Percentiles rank a stretch among this genome's conserved stretches.
These are phyloP conservation scores for Ditula angustiorana DNA, from an alignment of 2,888 invertebrate genomes.

Conservation along the genomic window DNA sequence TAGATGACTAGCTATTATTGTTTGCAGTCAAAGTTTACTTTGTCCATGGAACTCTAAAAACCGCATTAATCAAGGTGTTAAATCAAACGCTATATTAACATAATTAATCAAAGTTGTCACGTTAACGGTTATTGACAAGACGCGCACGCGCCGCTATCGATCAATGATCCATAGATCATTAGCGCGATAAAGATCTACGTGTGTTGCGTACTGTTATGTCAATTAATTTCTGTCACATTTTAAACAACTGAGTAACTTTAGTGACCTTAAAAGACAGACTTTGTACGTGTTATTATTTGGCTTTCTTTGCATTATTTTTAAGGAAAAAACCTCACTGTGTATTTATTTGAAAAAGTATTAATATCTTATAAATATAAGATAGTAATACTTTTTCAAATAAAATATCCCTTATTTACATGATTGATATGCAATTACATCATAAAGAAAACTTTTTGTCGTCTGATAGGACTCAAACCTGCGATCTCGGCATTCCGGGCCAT, in stretches of 20 bases:
- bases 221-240: constrained; percentile 17
- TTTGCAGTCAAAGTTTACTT: neutral
- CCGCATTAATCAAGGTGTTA: constrained; percentile 15
- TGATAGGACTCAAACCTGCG: no score
- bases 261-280: neutral
- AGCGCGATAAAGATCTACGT: constrained; percentile 38
- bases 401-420: no score
- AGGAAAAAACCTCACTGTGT: no score
- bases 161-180: constrained; percentile 42
- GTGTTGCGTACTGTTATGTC: constrained; percentile 26
- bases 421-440: no score
- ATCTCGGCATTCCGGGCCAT: no score
- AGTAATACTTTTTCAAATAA: no score
- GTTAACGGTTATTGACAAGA: constrained; percentile 40
- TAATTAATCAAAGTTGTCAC: constrained; percentile 42
- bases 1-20: no score
- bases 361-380: no score
- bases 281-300: no score
- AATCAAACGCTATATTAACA: constrained; percentile 33
- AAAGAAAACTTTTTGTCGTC: no score
- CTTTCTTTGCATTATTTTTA: no score
- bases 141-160: constrained; percentile 37
- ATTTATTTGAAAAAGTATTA: no score
- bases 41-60: constrained; percentile 9
- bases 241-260: neutral